These are phyloP conservation scores for Distichodus sexfasciatus DNA, from an alignment of 2,797 vertebrate species.

Conservation along the genomic window DNA sequence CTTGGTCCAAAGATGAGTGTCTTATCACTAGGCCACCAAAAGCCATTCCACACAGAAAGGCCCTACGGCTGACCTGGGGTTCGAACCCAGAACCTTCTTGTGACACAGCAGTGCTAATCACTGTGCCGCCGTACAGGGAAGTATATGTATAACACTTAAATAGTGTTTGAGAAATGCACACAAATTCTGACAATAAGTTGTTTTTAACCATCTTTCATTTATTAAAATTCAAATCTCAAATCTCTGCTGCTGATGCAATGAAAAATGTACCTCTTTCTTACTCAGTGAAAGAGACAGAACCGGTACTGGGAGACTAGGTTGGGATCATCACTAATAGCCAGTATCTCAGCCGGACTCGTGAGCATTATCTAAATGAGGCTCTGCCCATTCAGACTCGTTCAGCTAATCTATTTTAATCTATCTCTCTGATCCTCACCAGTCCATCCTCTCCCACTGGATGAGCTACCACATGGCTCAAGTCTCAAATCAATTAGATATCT, in stretches of 20 bases:
- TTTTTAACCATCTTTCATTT: too few relatives aligned
- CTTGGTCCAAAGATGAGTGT: too few relatives aligned
- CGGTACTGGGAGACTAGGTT: conserved; percentile 6
- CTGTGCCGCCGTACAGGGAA: too few relatives aligned
- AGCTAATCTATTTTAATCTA: conserved; percentile 47
- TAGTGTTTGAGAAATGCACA: too few relatives aligned
- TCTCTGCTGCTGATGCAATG: background rate
- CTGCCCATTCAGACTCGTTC: conserved; percentile 30
- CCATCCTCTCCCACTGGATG: conserved; percentile 34
- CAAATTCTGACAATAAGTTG: too few relatives aligned
- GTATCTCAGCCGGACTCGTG: conserved; percentile 18
- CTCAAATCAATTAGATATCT: conserved; percentile 44
- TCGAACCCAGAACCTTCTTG: too few relatives aligned
- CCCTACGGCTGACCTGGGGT: too few relatives aligned
- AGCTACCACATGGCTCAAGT: conserved; percentile 32
- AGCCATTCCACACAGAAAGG: too few relatives aligned
- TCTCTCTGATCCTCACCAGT: conserved; percentile 40
- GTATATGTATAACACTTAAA: too few relatives aligned
- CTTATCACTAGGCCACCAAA: too few relatives aligned
- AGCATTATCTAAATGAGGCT: conserved; percentile 37
- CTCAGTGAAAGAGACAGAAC: background rate
- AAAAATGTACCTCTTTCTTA: background rate
- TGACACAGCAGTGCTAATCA: too few relatives aligned
- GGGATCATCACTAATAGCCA: conserved; percentile 21
- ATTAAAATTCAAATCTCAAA: background rate